Evolutionary conservation across 2,797 vertebrate genomes (phyloP), one percentile per base, ranked within the genome.

Genomic region (Picus viridis): DNA sequence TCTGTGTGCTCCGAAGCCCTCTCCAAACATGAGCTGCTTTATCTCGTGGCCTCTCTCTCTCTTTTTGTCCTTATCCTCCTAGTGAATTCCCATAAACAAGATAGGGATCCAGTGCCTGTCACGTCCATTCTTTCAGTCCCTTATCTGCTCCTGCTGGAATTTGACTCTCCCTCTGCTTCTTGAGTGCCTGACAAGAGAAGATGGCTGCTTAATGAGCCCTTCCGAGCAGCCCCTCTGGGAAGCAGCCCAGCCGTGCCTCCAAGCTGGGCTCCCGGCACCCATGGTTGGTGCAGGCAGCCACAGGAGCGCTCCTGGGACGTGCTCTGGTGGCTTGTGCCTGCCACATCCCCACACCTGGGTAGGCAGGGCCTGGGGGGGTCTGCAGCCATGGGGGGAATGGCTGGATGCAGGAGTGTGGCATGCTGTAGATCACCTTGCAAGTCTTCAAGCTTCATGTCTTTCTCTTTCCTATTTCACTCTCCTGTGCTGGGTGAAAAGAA

Each of bases 21-120:
- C 74, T 87, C 63, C 67, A 81, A 83, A 85, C 79, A 53, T 12
- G 6, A 85, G 34, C 67, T 0, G 1, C 70, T 90, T 71, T 88
- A 72, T 93, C 91, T 72, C 88, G 71, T 84, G 96, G 83, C 85
- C 43, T 68, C 74, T 91, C 14, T 39, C 80, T 92, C 91, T 69
- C 27, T 29, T 15, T 16, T 16, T 47, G 15, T 34, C 63, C 63
- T 94, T 96, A 90, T 83, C 84, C 79, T 86, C 57, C 83, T 93
- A 94, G 95, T 94, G 89, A 93, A 93, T 92, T 93, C 89, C 92
- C 86, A 76, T 94, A 95, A 96, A 89, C 94, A 93, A 96, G 90
- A 95, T 94, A 93, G 80, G 61, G 58, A 92, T 76, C 87, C 93
- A 79, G 69, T 1, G 61, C 71, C 68, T 95, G 89, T 94, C 83